Conservation (phyloP, 2,113 vertebrate species). For the Rhabdomys dilectus region DNA sequence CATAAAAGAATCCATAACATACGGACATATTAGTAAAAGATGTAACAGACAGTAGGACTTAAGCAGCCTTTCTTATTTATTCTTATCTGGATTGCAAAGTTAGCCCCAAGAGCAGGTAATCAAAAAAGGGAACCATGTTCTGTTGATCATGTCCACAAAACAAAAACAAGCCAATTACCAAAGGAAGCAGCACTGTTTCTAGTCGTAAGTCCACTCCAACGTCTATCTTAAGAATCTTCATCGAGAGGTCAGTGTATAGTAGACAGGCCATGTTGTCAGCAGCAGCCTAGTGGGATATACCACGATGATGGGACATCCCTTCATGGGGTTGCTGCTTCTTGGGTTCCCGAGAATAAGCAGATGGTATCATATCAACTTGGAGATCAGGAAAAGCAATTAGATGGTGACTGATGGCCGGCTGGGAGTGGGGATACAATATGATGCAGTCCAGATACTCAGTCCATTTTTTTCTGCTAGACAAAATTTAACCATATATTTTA, state of each 20-base stretch:
- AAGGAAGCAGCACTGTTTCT: constrained; percentile 52
- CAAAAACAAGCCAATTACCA: constrained; percentile 66
- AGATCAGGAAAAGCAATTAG: constrained; percentile 57
- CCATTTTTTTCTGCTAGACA: neutral
- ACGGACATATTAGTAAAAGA: constrained; percentile 24
- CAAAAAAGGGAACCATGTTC: constrained; percentile 52
- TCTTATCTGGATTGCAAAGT: constrained; percentile 29
- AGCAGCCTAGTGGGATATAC: neutral
- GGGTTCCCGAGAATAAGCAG: neutral
- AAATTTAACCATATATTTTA: constrained; percentile 2
- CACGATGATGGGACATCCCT: constrained; percentile 20
- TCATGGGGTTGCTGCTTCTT: neutral
- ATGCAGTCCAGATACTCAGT: neutral
- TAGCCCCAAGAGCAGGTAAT: constrained; percentile 6
- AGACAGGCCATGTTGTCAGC: constrained; percentile 2
- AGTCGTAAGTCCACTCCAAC: constrained; percentile 42
- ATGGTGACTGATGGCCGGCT: neutral
- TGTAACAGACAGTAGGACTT: neutral
- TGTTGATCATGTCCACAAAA: constrained; percentile 29
- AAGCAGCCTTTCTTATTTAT: neutral
- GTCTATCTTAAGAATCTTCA: constrained; percentile 58
- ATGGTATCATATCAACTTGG: constrained; percentile 38
- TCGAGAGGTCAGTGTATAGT: constrained; percentile 19
- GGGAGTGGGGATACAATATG: neutral
- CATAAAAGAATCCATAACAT: constrained; percentile 23